These are phyloP conservation scores for Ploceus nigricollis DNA, from an alignment of 2,113 vertebrate genomes.

Conservation along the genomic window DNA sequence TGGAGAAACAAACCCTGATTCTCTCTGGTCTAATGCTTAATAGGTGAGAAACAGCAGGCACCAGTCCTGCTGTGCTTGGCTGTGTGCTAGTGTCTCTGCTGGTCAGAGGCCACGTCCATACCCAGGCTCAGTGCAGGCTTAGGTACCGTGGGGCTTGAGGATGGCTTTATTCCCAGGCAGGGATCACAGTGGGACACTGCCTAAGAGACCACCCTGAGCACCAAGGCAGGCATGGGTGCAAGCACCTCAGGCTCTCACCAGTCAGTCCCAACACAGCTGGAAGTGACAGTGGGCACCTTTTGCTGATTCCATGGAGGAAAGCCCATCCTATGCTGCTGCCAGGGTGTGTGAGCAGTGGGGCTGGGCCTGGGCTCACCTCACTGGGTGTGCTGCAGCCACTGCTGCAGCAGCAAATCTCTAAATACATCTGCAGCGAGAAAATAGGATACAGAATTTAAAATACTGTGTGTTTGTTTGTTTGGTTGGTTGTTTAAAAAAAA, in stretches of 20 bases:
- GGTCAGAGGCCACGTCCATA: accelerated
- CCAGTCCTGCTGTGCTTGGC: too few relatives aligned
- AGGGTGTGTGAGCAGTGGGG: neutral
- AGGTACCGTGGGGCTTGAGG: accelerated
- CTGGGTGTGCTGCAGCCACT: neutral
- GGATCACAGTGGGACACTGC: accelerated
- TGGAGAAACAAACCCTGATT: neutral
- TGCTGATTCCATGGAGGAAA: accelerated
- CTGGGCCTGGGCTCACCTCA: neutral
- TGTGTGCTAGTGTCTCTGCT: accelerated
- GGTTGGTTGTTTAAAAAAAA: neutral
- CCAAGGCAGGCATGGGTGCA: accelerated
- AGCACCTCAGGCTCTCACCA: accelerated
- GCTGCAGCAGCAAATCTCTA: neutral
- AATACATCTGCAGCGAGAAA: neutral
- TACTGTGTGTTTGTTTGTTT: too few relatives aligned
- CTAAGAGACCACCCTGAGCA: neutral
- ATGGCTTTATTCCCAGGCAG: neutral
- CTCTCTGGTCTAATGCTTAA: neutral
- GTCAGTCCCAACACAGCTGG: neutral
- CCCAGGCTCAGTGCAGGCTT: neutral
- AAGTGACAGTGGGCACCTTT: neutral
- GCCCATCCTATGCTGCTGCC: accelerated
- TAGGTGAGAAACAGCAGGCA: neutral
- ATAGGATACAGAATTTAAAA: neutral